Evolutionary conservation across 1,140 invertebrate genomes (phyloP), one percentile per base, ranked within the genome.

Genomic region (Hirudo medicinalis): DNA sequence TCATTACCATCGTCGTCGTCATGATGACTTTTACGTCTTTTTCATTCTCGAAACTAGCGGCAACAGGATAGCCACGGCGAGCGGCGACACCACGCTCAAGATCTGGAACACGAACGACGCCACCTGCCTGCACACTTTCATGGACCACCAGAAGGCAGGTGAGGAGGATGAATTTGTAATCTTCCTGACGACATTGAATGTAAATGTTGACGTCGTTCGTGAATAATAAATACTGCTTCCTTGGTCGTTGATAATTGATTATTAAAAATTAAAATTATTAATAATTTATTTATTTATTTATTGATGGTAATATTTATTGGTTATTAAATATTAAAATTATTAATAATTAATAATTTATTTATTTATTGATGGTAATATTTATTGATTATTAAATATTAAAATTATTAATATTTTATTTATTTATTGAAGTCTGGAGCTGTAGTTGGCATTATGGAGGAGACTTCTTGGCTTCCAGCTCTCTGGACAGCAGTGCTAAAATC

Each of bases 401-500:
- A 8, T 68, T 13, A 43, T 36, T 27, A 68, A 36, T 36, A 36
- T 3, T 36, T 3, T 3, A 36, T 36, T 63, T 32, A 32, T 63
- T 68, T 67, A 70, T n/a, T 74, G 66, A 71, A 81, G 81, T 83
- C 17, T 83, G 82, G 82, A 78, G 77, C 67, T 79, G 77, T 63
- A 78, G 75, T 17, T 83, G 80, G 80, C 82, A 83, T 71, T 76
- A 79, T 0, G 80, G 78, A 76, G 82, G 81, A 54, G 79, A 82
- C 71, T 83, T 83, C 75, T 68, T 83, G n/a, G 82, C 79, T 19
- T 78, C 80, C n/a, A 78, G 77, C 68, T 82, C 81, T 54, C 78
- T 80, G 79, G 82, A 83, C 73, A 82, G 80, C 55, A 82, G 79
- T 6, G 74, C 76, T 54, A 82, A 81, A 77, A 74, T 83, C 11